Evolutionary conservation across 1,140 invertebrate genomes (phyloP), one percentile per base, ranked within the genome.

Genomic region (Eumaeus atala): DNA sequence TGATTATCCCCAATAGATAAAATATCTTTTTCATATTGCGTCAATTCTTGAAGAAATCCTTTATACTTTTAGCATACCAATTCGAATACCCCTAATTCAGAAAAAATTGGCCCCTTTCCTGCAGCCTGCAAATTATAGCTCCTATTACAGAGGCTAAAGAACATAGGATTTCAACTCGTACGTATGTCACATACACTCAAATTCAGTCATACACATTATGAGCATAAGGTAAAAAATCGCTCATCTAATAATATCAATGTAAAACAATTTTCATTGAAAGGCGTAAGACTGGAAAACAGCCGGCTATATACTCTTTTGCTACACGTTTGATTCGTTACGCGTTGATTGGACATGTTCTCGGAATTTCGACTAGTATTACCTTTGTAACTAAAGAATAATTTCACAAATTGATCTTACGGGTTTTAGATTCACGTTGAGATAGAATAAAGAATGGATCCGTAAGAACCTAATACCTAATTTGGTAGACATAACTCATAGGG

Each of bases 71-170:
- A 35, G 42, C 49, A 16, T 48, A 48, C 18, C 21, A 55, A 55
- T 52, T 36, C 37, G 50, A 64, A 60, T 58, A 51, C 51, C 28
- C 51, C 49, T 48, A 54, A 60, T 64, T 42, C 40, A 51, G 33
- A 37, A 64, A 64, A 64, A 64, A 57, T 57, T 59, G 48, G 51
- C 48, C 58, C 44, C 49, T 57, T 64, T 58, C 55, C 55, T 64
- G 60, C 60, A 57, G 44, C 48, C 54, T 62, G 63, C 63, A 54
- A 66, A 66, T 62, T 66, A 66, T 62, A 54, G 63, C 60, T 51
- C 34, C 48, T 62, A 59, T 60, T 59, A 51, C 51, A 42, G 40
- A 55, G 51, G 55, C 37, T 44, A 42, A 16, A 53, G 48, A 44
- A 62, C 21, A 9, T 38, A 47, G 36, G n/a, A 40, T 55, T 42